These are phyloP conservation scores for Agrochola circellaris DNA, from an alignment of 2,888 invertebrate genomes.

Conservation along the genomic window DNA sequence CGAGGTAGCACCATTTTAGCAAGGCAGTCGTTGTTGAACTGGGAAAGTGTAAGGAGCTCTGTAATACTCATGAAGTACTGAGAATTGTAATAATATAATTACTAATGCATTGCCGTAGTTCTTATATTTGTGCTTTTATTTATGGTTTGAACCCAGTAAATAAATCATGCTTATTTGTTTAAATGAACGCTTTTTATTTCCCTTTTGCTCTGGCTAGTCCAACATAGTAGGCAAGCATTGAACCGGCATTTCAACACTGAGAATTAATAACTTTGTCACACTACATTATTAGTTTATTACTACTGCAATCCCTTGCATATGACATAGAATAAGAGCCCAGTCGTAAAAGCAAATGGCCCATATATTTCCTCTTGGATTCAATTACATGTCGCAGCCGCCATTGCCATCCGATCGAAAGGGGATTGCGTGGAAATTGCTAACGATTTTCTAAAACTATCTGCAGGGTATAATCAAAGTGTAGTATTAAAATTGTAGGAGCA, in stretches of 20 bases:
- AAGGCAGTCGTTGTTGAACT: no score
- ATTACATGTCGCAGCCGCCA: constrained; percentile 53
- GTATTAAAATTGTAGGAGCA: not conserved
- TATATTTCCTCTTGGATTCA: constrained; percentile 56
- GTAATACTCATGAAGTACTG: no score
- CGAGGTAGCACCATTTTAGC: no score
- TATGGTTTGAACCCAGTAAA: no score
- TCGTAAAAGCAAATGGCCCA: constrained; percentile 46
- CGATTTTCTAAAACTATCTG: constrained; percentile 36
- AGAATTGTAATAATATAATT: no score
- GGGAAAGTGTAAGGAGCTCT: no score
- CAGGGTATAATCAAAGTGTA: not conserved
- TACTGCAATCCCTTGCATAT: not conserved
- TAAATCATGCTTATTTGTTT: no score
- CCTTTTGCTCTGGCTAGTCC: no score
- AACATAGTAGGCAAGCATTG: not conserved
- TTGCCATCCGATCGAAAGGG: constrained; percentile 30
- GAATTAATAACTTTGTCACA: not conserved
- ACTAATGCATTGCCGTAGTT: no score
- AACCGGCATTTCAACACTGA: not conserved
- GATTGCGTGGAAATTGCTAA: constrained; percentile 46
- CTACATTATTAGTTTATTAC: not conserved
- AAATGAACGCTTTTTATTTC: no score
- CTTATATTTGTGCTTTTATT: no score
- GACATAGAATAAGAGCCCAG: constrained; percentile 33